These are phyloP conservation scores for Polydrusus cervinus DNA, from an alignment of 2,888 invertebrate genomes.

Conservation along the genomic window DNA sequence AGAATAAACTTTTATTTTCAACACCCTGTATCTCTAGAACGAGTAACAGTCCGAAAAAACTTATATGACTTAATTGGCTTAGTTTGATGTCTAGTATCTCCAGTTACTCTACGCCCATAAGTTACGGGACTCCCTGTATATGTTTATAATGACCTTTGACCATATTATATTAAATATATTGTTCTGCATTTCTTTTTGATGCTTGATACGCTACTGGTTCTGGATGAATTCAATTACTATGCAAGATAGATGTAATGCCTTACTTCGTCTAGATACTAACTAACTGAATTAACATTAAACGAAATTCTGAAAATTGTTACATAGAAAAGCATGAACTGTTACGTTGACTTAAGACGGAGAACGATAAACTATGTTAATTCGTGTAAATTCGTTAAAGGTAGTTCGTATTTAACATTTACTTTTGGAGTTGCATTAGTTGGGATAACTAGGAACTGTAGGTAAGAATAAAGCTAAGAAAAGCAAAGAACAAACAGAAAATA, in stretches of 20 bases:
- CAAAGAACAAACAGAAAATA: neutral
- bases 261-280: neutral
- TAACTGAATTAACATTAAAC: slow-evolving; percentile 1
- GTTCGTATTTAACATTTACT: neutral
- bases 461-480: neutral
- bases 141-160: too few relatives aligned
- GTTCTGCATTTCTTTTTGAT: too few relatives aligned
- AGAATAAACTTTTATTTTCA: too few relatives aligned
- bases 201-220: neutral
- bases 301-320: slow-evolving; percentile 8
- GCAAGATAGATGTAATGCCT: slow-evolving; percentile 7
- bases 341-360: neutral
- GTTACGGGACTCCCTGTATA: too few relatives aligned
- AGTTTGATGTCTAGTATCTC: too few relatives aligned
- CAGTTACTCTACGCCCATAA: too few relatives aligned
- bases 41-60: too few relatives aligned
- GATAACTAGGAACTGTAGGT: neutral
- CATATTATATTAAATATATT: too few relatives aligned
- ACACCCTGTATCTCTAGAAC: too few relatives aligned
- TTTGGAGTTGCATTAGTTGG: neutral
- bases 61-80: too few relatives aligned
- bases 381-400: neutral
- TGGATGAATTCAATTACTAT: slow-evolving; percentile 17
- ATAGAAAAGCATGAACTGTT: neutral
- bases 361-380: neutral